Base-by-base conservation (phyloP, 2,797 vertebrate species). In the Poecile montanus region DNA sequence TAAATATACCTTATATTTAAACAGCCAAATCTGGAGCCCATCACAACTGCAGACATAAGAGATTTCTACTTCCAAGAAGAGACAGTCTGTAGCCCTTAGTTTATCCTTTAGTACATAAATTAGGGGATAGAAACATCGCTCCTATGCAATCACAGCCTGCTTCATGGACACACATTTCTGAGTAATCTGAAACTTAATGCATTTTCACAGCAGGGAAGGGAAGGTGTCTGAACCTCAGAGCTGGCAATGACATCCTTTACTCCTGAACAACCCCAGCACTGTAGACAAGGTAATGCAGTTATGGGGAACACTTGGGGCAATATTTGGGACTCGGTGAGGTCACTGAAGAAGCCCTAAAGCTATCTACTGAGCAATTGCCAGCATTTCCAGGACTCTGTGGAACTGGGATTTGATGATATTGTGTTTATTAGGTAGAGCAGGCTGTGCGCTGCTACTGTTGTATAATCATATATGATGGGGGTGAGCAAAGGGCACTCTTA, bases 401-500 rank as follows among this genome's bases (percentile, higher is more conserved):
- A 75, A 74, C 34, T 5, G 19, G 29, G 40, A 22, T 86, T 70
- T 85, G 67, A 75, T 30, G 47, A 58, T 51, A 51, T 1, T 54
- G 16, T 71, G 48, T 53, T 79, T 38, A 17, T 61, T 84, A 0
- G 2, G 44, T 26, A 62, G n/a, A 76, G 50, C 77, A 70, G 57
- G 34, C 91, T 85, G 67, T 40, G 60, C 0, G 0, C 38, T 29
- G 54, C 36, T 45, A 68, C 32, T 0, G 3, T 90, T 95, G 90
- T 47, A 75, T 93, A 96, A 95, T 53, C 76, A 54, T 26, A 45
- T 2, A 9, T 23, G 44, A 85, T 62, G 71, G 32, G 78, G 60
- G 80, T 90, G 65, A 95, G 66, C 54, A 94, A 88, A 94, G 84
- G 84, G 50, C 91, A 93, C 48, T 66, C 53, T 71, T 91, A 68